Base-by-base conservation (phyloP, 2,888 invertebrate species). In the Dysmachus trigonus region DNA sequence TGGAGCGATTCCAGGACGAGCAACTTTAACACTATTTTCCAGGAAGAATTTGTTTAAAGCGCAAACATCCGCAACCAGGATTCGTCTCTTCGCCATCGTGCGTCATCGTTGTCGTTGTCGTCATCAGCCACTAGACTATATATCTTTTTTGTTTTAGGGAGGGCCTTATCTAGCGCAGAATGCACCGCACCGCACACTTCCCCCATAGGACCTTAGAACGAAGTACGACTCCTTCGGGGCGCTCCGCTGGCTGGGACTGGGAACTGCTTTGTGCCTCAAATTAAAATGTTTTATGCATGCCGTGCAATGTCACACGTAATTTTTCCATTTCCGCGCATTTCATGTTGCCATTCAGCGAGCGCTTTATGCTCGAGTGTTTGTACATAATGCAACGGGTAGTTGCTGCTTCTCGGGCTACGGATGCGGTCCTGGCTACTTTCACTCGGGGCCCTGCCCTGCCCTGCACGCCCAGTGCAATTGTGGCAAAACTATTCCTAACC, bases 281-380 rank as follows among this genome's bases (percentile, higher is more conserved):
- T 82, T 82, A 82, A 82, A 82, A 82, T 82, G 81, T 82, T 82
- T 82, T 82, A 82, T 82, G 81, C 81, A 82, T 82, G 35, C 18
- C 81, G 81, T 31, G 81, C 81, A 82, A 53, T 82, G 81, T 82
- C 81, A 82, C 62, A 82, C 81, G 62, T 82, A 82, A 82, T 82
- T 82, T 51, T 82, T 62, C 81, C 62, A 82, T 82, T 82, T 82
- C 62, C 62, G 62, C 81, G 53, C 62, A 35, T 35, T 82, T 53
- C 81, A 82, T 18, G 27, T 62, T 62, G 35, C 30, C 33, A 53
- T 82, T 62, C 81, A 82, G 62, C 33, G 81, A 62, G 35, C n/a
- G 62, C 62, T 53, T 82, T 81, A 81, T 33, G 31, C 53, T 18
- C 18, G 30, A 62, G 81, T 82, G 62, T 51, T 82, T 35, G 62